These are phyloP conservation scores for Lophius americanus DNA, from an alignment of 2,797 vertebrate species.

Conservation along the genomic window DNA sequence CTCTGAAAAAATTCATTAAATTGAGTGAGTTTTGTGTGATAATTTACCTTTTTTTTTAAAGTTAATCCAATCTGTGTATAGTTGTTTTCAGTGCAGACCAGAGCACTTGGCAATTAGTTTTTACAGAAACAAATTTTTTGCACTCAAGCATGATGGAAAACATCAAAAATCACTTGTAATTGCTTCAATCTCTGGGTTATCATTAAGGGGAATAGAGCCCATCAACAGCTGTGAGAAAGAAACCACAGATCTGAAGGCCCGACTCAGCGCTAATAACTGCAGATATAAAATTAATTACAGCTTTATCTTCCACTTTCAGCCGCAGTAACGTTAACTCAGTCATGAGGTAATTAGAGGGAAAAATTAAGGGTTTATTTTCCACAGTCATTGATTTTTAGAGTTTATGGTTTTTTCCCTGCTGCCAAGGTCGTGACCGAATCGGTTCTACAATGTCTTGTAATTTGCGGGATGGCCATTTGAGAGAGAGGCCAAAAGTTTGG, in stretches of 20 bases:
- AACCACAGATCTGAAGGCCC: conserved; percentile 46
- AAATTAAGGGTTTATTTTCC: conserved; percentile 31
- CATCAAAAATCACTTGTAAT: conserved; percentile 37
- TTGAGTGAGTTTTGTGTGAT: too few relatives aligned
- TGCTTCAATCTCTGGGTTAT: conserved; percentile 33
- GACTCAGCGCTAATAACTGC: conserved; percentile 27
- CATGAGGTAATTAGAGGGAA: conserved; percentile 10
- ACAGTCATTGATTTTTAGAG: conserved; percentile 13
- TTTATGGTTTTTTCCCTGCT: conserved; percentile 1
- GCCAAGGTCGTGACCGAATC: background rate
- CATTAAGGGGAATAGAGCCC: conserved; percentile 29
- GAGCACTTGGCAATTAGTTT: background rate
- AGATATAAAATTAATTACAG: conserved; percentile 71
- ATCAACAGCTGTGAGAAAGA: conserved; percentile 44
- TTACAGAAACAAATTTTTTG: background rate
- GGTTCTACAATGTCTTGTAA: conserved; percentile 11
- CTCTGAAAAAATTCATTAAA: too few relatives aligned
- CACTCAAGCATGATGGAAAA: conserved; percentile 12
- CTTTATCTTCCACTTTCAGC: conserved; percentile 58
- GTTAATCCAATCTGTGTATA: too few relatives aligned
- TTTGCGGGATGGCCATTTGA: conserved; percentile 30
- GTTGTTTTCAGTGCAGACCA: too few relatives aligned
- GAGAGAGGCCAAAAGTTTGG: conserved; percentile 27
- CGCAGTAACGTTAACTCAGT: conserved; percentile 32
- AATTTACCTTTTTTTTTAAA: too few relatives aligned